These are phyloP conservation scores for Taxidea taxus DNA, from an alignment of 2,113 vertebrate genomes.

Conservation along the genomic window DNA sequence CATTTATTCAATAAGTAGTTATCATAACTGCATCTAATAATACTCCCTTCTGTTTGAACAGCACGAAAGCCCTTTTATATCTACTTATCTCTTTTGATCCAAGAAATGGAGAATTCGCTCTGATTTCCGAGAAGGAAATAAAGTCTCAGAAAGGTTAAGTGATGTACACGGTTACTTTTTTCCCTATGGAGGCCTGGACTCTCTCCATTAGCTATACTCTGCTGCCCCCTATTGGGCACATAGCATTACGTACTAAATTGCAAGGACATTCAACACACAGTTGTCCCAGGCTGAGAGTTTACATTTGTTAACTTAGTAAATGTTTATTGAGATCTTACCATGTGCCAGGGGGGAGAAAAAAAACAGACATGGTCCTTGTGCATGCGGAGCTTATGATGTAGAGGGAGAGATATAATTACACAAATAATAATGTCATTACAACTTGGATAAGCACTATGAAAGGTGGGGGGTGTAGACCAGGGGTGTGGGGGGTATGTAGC, in stretches of 20 bases:
- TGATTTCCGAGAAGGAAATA: conserved; percentile 6
- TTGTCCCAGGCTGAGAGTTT: background rate
- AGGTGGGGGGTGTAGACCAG: background rate
- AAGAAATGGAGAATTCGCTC: conserved; percentile 14
- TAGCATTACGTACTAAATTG: background rate
- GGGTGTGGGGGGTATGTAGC: background rate
- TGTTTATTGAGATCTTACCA: background rate
- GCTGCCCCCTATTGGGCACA: conserved; percentile 59
- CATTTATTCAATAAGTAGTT: conserved; percentile 5
- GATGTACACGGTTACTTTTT: background rate
- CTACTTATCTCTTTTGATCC: background rate
- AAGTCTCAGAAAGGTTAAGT: background rate
- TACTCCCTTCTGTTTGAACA: background rate
- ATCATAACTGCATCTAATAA: background rate
- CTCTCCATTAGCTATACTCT: conserved; percentile 21
- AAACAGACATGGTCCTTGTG: background rate
- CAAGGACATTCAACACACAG: background rate
- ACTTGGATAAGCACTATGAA: background rate
- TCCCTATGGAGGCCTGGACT: background rate
- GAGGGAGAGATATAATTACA: background rate
- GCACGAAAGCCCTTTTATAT: background rate
- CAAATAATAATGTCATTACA: background rate
- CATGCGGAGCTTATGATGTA: background rate
- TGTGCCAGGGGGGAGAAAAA: background rate
- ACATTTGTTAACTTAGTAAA: background rate